phyloP scores from a whole-genome alignment of 2,113 vertebrate species.

The Parus major region DNA sequence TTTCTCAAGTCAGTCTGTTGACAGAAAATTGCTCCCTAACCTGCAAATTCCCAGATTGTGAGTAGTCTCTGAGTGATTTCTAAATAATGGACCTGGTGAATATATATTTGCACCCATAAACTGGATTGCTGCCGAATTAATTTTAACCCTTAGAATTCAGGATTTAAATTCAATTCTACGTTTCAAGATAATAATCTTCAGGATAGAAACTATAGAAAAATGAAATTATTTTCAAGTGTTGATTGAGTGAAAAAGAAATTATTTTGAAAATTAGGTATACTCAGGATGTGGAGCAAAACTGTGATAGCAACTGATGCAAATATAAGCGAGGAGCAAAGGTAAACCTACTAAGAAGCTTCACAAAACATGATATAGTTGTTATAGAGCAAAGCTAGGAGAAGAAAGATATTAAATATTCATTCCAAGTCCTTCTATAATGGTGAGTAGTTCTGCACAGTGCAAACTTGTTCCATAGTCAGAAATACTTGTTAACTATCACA shows the following conservation, averaged over 20 bases:
- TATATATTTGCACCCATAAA: not conserved
- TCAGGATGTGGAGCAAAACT: not conserved
- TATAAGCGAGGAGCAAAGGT: not conserved
- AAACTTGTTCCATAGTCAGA: not conserved
- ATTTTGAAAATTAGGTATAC: not conserved
- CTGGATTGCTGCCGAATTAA: not conserved
- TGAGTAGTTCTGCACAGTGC: not conserved
- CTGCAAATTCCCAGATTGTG: not conserved
- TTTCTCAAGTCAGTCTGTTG: not conserved
- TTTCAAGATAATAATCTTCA: not conserved
- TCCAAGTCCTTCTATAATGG: not conserved
- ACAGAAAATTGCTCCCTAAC: not conserved
- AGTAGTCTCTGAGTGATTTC: not conserved
- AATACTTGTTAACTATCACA: not conserved
- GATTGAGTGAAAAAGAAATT: not conserved
- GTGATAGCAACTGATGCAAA: not conserved
- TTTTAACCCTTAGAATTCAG: not conserved
- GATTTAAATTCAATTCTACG: not conserved
- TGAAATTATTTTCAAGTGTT: not conserved
- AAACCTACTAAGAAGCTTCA: not conserved
- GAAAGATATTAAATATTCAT: not conserved
- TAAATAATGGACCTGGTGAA: not conserved
- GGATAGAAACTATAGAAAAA: not conserved
- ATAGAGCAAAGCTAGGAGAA: not conserved
- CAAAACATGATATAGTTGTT: not conserved